Percentiles rank a stretch among this genome's conserved stretches.
These are phyloP conservation scores for Hydrolagus colliei DNA, from an alignment of 2,797 vertebrate species.

Conservation along the genomic window DNA sequence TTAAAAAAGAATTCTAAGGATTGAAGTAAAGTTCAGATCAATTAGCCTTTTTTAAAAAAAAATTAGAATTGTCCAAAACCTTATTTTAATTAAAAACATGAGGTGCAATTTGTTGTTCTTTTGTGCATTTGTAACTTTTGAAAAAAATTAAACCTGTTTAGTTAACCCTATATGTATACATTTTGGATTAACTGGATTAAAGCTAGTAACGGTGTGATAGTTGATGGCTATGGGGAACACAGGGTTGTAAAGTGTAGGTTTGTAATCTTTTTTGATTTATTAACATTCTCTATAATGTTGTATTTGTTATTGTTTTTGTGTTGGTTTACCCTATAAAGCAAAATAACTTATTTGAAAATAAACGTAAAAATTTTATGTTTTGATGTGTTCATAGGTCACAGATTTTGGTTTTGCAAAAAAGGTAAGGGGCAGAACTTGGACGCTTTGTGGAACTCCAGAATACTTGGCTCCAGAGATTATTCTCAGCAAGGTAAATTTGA, in stretches of 20 bases:
- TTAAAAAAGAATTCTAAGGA: neutral
- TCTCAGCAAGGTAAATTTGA: slow-evolving; percentile 84
- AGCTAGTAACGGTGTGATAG: too few species aligned
- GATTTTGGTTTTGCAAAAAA: slow-evolving; percentile 98
- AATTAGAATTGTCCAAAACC: neutral
- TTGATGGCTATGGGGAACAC: too few species aligned
- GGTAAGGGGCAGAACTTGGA: slow-evolving; percentile 99
- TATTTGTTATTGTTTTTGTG: neutral
- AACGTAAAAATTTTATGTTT: neutral
- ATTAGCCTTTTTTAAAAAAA: neutral
- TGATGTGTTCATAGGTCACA: slow-evolving; percentile 69
- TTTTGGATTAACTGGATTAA: too few species aligned
- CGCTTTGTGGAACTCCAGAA: slow-evolving; percentile 96
- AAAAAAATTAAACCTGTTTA: too few species aligned
- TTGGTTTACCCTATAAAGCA: neutral
- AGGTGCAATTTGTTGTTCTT: neutral
- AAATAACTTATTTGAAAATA: neutral
- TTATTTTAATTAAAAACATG: too few species aligned
- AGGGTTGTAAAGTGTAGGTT: too few species aligned
- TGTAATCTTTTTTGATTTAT: too few species aligned
- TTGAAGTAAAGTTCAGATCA: neutral
- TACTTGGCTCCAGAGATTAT: slow-evolving; percentile 98
- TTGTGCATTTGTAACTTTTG: neutral
- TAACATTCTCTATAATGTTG: neutral
- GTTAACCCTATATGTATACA: too few species aligned